These are phyloP conservation scores for Zhengitettix transpicula DNA, from an alignment of 2,888 invertebrate species.

Conservation along the genomic window DNA sequence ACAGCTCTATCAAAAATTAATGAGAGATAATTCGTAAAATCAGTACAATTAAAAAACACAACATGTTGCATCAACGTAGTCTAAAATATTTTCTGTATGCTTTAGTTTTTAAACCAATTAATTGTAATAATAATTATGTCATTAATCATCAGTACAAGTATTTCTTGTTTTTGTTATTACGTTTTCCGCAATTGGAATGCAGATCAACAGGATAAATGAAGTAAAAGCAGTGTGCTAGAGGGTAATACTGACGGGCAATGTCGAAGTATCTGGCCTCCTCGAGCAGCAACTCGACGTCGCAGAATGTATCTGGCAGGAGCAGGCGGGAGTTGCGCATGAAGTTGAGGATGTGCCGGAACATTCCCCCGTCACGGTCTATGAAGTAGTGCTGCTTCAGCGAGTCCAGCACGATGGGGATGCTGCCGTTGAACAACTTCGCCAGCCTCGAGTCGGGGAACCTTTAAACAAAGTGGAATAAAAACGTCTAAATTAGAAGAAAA, in stretches of 20 bases:
- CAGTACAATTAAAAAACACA: too few relatives aligned
- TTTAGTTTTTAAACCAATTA: too few relatives aligned
- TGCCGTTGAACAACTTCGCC: conserved; percentile 87
- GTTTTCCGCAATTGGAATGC: too few relatives aligned
- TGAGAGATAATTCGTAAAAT: too few relatives aligned
- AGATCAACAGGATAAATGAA: neutral
- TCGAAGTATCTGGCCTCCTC: conserved; percentile 88
- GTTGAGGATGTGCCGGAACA: conserved; percentile 95
- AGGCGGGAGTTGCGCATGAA: conserved; percentile 85
- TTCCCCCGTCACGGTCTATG: conserved; percentile 93
- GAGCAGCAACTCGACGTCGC: conserved; percentile 67
- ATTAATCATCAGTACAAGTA: too few relatives aligned
- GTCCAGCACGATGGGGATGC: conserved; percentile 88
- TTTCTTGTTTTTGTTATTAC: too few relatives aligned
- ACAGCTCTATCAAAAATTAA: too few relatives aligned
- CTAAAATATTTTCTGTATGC: too few relatives aligned
- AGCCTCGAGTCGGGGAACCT: conserved; percentile 86
- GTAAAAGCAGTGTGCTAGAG: neutral
- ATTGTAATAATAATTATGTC: too few relatives aligned
- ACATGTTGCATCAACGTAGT: too few relatives aligned
- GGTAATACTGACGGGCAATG: conserved; percentile 53
- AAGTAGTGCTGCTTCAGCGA: conserved; percentile 96
- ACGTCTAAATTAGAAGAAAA: neutral
- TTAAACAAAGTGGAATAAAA: conserved; percentile 23
- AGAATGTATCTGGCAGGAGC: conserved; percentile 72